Percentiles rank a stretch among this genome's conserved stretches.
Evolutionary conservation across 2,797 vertebrate species (phyloP).

Genomic region (Nasua narica): DNA sequence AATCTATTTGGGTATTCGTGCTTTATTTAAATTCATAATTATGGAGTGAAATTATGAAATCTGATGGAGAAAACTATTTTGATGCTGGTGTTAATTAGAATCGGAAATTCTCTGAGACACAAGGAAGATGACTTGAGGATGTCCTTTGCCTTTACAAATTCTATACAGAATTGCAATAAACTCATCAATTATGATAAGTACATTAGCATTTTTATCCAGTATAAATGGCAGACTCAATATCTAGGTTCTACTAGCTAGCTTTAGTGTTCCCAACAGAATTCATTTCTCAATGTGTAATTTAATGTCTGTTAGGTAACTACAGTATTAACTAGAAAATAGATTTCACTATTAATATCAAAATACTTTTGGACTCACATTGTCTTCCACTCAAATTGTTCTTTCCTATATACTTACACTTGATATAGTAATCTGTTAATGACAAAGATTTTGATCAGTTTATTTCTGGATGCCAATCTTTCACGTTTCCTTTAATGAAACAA

Average conservation of each 20-base stretch:
- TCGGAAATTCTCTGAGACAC: not conserved
- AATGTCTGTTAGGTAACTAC: not conserved
- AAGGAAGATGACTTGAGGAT: not conserved
- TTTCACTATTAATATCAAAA: slow-evolving; percentile 4
- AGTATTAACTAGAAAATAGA: not conserved
- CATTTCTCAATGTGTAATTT: not conserved
- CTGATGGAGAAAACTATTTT: not conserved
- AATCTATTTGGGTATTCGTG: not conserved
- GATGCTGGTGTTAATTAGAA: not conserved
- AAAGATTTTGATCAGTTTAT: slow-evolving; percentile 23
- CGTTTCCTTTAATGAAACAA: slow-evolving; percentile 44
- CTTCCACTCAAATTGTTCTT: not conserved
- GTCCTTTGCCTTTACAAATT: not conserved
- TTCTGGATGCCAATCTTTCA: slow-evolving; percentile 37
- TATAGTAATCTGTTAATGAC: not conserved
- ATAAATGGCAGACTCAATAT: not conserved
- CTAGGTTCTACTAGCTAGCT: not conserved
- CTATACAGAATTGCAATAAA: not conserved
- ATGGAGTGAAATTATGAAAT: not conserved
- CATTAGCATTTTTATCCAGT: not conserved
- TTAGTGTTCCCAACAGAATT: not conserved
- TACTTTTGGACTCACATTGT: not conserved
- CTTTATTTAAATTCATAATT: not conserved
- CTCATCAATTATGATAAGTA: not conserved
- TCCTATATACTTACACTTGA: not conserved